Conservation (phyloP, 2,888 invertebrate genomes). For the Zeuzera pyrina region DNA sequence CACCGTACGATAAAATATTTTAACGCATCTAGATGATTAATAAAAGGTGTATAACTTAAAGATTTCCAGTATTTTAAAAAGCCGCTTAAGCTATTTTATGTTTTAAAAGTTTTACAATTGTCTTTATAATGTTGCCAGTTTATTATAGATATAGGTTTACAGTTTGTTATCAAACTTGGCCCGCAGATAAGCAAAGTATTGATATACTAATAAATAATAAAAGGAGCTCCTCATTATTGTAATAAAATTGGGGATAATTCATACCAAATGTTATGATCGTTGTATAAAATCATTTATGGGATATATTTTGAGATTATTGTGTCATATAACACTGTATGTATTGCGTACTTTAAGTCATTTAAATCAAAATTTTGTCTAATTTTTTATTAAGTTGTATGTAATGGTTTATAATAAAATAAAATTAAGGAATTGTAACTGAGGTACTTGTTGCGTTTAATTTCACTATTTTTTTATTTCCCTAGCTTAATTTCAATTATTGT, state of each 20-base stretch:
- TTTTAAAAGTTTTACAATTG: background rate
- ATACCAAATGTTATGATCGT: slow-evolving; percentile 36
- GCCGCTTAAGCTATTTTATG: background rate
- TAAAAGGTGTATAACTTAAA: background rate
- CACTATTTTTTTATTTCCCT: too few relatives aligned
- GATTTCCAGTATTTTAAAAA: background rate
- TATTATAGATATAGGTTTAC: background rate
- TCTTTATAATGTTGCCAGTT: background rate
- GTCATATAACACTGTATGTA: slow-evolving; percentile 35
- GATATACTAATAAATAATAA: background rate
- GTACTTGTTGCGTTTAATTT: too few relatives aligned
- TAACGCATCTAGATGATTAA: too few relatives aligned
- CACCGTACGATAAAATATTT: too few relatives aligned
- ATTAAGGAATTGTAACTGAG: too few relatives aligned
- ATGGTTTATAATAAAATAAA: slow-evolving; percentile 56
- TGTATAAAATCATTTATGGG: slow-evolving; percentile 43
- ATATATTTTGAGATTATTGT: slow-evolving; percentile 61
- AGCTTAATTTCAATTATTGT: too few relatives aligned
- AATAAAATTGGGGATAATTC: slow-evolving; percentile 10
- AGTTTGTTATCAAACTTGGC: background rate
- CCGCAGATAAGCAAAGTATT: background rate
- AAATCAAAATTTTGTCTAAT: slow-evolving; percentile 32
- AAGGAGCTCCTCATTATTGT: slow-evolving; percentile 12
- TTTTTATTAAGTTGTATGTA: slow-evolving; percentile 56
- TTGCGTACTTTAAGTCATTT: slow-evolving; percentile 27